Evolutionary conservation across 2,888 invertebrate species (phyloP).

Genomic region (Leptinotarsa haldemani): DNA sequence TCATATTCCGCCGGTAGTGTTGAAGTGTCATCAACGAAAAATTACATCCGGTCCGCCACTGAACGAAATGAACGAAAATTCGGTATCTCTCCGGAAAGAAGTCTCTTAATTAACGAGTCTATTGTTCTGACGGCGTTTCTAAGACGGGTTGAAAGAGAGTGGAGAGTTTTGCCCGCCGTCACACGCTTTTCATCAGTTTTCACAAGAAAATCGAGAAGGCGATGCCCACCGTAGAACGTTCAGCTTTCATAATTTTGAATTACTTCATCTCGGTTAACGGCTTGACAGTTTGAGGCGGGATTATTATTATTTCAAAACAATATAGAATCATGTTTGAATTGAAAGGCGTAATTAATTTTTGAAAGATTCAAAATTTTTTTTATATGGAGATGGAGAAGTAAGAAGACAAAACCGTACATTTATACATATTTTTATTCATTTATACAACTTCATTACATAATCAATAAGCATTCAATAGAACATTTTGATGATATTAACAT

Average conservation of each 20-base stretch:
- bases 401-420: too few species aligned
- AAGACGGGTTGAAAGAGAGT: slow-evolving; percentile 51
- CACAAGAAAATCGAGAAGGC: slow-evolving; percentile 7
- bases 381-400: too few species aligned
- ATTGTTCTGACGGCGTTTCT: slow-evolving; percentile 75
- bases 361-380: too few species aligned
- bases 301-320: background rate
- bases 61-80: slow-evolving; percentile 20
- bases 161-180: slow-evolving; percentile 23
- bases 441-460: too few species aligned
- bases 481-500: too few species aligned
- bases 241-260: slow-evolving; percentile 17
- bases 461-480: too few species aligned
- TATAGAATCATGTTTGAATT: too few species aligned
- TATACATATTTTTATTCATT: too few species aligned
- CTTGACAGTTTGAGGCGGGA: background rate
- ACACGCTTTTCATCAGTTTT: slow-evolving; percentile 21
- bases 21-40: background rate
- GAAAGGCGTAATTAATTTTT: too few species aligned
- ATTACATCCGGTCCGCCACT: background rate
- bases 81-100: slow-evolving; percentile 69
- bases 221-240: slow-evolving; percentile 20
- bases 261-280: slow-evolving; percentile 15
- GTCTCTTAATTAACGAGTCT: slow-evolving; percentile 81
- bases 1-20: background rate